Conservation (phyloP, 2,113 vertebrate species). For the Pterophyllum scalare region DNA sequence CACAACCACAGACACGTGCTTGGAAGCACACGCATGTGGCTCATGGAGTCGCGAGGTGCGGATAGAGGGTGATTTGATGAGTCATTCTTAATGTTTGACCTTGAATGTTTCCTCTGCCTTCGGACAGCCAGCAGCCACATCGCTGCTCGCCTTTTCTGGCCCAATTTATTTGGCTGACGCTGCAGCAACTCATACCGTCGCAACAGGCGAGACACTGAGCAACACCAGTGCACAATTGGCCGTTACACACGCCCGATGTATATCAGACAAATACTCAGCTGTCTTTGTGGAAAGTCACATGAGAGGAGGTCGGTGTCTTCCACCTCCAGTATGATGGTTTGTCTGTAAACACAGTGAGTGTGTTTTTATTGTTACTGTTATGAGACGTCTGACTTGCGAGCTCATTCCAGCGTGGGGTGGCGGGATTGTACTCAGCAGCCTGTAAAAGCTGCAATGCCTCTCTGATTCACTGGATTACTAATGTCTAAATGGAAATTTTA, state of each 20-base stretch:
- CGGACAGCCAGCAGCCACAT: background rate
- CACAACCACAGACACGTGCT: background rate
- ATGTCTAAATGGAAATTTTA: background rate
- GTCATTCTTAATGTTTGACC: slow-evolving; percentile 63
- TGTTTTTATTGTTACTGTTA: slow-evolving; percentile 14
- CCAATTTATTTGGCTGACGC: background rate
- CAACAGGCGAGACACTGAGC: background rate
- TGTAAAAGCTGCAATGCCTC: slow-evolving; percentile 31
- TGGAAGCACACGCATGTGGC: background rate
- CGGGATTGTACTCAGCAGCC: slow-evolving; percentile 7
- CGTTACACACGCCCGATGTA: background rate
- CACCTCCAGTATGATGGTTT: background rate
- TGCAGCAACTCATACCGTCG: slow-evolving; percentile 16
- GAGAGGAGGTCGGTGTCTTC: background rate
- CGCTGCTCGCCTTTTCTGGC: background rate
- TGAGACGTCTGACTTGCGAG: slow-evolving; percentile 22
- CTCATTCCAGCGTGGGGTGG: background rate
- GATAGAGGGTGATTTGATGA: slow-evolving; percentile 40
- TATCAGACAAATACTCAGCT: background rate
- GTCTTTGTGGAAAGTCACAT: background rate
- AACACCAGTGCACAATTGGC: background rate
- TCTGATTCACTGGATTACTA: background rate
- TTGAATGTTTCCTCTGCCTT: slow-evolving; percentile 44
- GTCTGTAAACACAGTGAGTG: slow-evolving; percentile 3
- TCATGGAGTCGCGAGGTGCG: slow-evolving; percentile 3